Evolutionary conservation across 2,888 invertebrate species (phyloP).

Genomic region (Chesias legatella): DNA sequence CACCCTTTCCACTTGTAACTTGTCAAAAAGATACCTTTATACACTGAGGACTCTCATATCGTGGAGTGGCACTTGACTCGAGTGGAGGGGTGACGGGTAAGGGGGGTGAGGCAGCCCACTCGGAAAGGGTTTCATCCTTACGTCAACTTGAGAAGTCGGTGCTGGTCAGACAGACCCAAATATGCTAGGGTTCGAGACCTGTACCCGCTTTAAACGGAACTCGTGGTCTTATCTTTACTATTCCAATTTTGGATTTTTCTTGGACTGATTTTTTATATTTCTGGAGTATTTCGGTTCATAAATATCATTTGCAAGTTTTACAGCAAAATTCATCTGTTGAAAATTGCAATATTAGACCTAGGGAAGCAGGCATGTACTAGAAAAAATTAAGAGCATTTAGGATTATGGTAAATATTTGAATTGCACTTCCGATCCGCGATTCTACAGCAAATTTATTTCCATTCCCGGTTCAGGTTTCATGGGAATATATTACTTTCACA

Average conservation of each 20-base stretch:
- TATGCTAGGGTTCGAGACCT: conserved; percentile 66
- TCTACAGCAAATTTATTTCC: too few relatives aligned
- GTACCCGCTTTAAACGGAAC: conserved; percentile 60
- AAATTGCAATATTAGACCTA: too few relatives aligned
- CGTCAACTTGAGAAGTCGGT: conserved; percentile 74
- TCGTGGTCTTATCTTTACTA: conserved; percentile 49
- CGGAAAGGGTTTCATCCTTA: conserved; percentile 50
- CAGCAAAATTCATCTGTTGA: too few relatives aligned
- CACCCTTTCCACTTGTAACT: conserved; percentile 41
- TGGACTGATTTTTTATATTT: background rate
- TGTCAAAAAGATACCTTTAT: conserved; percentile 66
- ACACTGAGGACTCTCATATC: conserved; percentile 29
- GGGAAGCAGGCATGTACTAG: too few relatives aligned
- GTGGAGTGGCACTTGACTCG: conserved; percentile 39
- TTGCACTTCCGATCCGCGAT: too few relatives aligned
- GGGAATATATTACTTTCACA: too few relatives aligned
- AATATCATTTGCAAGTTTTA: too few relatives aligned
- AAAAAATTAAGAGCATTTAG: too few relatives aligned
- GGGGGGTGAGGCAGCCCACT: conserved; percentile 25
- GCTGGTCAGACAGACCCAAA: conserved; percentile 51
- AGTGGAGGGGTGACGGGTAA: conserved; percentile 37
- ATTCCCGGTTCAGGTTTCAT: too few relatives aligned
- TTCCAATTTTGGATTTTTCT: conserved; percentile 13
- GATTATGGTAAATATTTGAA: too few relatives aligned
- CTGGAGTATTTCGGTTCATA: background rate